Evolutionary conservation across 2,113 vertebrate species (phyloP).

Genomic region (Cololabis saira): DNA sequence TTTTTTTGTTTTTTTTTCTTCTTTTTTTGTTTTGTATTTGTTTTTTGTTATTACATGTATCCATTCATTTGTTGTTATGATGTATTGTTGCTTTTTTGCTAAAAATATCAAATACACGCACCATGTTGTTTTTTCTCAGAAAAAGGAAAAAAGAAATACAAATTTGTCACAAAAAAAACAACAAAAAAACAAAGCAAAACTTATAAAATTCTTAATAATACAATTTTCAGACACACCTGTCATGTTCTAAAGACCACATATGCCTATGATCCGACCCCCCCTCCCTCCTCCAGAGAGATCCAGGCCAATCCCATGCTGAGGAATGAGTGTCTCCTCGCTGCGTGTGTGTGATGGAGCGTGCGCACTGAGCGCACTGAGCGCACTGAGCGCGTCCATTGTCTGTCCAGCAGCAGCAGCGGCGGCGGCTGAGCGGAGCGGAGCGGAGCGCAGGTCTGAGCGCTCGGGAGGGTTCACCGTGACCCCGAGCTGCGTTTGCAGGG

Average conservation of each 20-base stretch:
- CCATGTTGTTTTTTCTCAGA: too few species aligned
- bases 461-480: constrained; percentile 71
- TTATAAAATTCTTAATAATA: too few species aligned
- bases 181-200: too few species aligned
- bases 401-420: constrained; percentile 60
- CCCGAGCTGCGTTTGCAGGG: constrained; percentile 52
- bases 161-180: too few species aligned
- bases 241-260: neutral
- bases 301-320: constrained; percentile 32
- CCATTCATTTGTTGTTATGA: too few species aligned
- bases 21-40: too few species aligned
- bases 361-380: constrained; percentile 80
- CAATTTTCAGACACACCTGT: neutral
- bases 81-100: too few species aligned
- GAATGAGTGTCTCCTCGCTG: constrained; percentile 19
- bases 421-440: constrained; percentile 31
- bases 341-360: constrained; percentile 71
- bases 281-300: neutral
- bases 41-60: too few species aligned
- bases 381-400: constrained; percentile 80
- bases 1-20: too few species aligned
- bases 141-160: too few species aligned
- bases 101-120: too few species aligned
- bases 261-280: neutral
- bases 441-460: constrained; percentile 57